Percentiles rank a stretch among this genome's conserved stretches.
These are phyloP conservation scores for Neogobius melanostomus DNA, from an alignment of 2,113 vertebrate genomes.

Conservation along the genomic window DNA sequence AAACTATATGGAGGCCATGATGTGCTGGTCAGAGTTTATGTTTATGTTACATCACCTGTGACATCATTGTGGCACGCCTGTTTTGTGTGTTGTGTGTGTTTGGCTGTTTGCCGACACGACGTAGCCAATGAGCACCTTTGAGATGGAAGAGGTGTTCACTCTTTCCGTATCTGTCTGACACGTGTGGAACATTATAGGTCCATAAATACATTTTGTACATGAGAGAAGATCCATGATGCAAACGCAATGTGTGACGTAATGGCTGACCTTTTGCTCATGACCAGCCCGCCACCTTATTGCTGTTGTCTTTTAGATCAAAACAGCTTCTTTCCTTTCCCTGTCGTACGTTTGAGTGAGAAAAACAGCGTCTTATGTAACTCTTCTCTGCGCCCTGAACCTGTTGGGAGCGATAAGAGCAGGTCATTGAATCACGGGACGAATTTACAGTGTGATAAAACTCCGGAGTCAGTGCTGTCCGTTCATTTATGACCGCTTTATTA, in stretches of 20 bases:
- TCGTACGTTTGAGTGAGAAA: slow-evolving; percentile 14
- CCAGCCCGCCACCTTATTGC: too few species aligned
- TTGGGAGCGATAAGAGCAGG: slow-evolving; percentile 21
- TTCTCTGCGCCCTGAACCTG: slow-evolving; percentile 25
- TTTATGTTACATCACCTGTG: background rate
- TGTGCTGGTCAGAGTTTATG: background rate
- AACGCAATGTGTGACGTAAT: too few species aligned
- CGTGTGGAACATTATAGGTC: too few species aligned
- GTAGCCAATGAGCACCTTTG: background rate
- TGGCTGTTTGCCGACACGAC: too few species aligned
- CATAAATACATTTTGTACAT: too few species aligned
- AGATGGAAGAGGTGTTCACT: too few species aligned
- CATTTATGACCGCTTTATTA: slow-evolving; percentile 13
- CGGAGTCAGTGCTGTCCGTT: background rate
- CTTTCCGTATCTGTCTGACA: too few species aligned
- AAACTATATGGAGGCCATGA: background rate
- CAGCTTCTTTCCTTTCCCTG: background rate
- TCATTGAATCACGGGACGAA: slow-evolving; percentile 10
- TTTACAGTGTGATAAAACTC: slow-evolving; percentile 23
- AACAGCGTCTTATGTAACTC: slow-evolving; percentile 41
- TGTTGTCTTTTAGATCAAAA: background rate
- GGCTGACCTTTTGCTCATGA: too few species aligned
- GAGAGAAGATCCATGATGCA: too few species aligned
- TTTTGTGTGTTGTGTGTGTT: too few species aligned
- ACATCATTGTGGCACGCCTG: background rate